Conservation (phyloP, 1,140 invertebrate genomes). For the Caenorhabditis elegans region DNA sequence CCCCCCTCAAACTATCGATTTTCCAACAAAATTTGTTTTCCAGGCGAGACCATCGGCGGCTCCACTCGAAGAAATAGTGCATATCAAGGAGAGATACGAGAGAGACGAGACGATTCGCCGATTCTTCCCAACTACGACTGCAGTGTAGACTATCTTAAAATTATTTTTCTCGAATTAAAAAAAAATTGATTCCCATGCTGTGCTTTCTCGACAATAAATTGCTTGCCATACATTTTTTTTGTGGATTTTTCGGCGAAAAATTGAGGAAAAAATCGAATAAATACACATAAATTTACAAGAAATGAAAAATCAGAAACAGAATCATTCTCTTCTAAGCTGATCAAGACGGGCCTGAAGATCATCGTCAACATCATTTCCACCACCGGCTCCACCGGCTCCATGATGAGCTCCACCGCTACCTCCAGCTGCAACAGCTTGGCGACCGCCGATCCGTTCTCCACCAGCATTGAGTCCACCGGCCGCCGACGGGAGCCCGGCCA, state of each 20-base stretch:
- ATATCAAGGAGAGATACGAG: constrained; percentile 25
- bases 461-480: constrained; percentile 70
- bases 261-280: neutral
- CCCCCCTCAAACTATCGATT: neutral
- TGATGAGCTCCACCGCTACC: neutral
- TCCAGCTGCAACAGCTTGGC: constrained; percentile 15
- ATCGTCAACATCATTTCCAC: constrained; percentile 34
- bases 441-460: neutral
- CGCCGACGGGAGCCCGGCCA: constrained; percentile 82
- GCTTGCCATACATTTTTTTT: neutral
- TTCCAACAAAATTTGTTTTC: neutral
- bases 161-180: neutral
- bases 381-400: neutral
- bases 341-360: constrained; percentile 40
- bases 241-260: neutral
- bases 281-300: neutral
- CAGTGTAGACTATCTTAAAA: neutral
- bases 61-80: neutral
- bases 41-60: neutral
- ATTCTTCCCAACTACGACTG: neutral
- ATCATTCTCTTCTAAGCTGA: constrained; percentile 26
- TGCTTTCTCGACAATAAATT: too few relatives aligned
- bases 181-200: neutral
- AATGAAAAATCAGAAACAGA: neutral
- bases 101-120: constrained; percentile 30